phyloP scores from a whole-genome alignment of 2,113 vertebrate genomes.

The Semnopithecus entellus region DNA sequence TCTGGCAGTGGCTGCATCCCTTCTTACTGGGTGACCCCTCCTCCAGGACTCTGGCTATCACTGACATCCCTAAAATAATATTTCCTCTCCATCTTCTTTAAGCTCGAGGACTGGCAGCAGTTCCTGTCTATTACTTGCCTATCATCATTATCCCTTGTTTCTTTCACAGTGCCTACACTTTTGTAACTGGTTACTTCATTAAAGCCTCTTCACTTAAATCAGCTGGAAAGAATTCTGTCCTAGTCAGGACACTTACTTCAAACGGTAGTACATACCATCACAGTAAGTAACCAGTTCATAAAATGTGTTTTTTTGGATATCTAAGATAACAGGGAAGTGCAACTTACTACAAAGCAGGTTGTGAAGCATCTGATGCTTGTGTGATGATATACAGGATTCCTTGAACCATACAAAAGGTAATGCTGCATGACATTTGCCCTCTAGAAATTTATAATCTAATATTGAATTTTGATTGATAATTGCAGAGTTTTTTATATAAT shows the following conservation, averaged over 20 bases:
- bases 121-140: not conserved
- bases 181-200: not conserved
- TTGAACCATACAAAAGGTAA: not conserved
- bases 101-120: not conserved
- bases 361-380: not conserved
- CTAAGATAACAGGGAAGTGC: not conserved
- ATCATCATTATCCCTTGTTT: not conserved
- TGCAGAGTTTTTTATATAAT: not conserved
- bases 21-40: not conserved
- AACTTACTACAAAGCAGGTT: not conserved
- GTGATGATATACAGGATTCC: not conserved
- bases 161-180: not conserved
- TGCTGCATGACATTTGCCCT: not conserved
- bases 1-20: not conserved
- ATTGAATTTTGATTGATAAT: constrained; percentile 11
- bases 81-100: not conserved
- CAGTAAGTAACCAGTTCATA: not conserved
- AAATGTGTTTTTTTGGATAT: not conserved
- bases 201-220: not conserved
- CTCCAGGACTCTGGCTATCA: not conserved
- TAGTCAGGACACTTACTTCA: not conserved
- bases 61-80: too few relatives aligned
- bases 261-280: not conserved
- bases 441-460: not conserved
- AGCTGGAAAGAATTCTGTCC: not conserved